These are phyloP conservation scores for Chionoecetes opilio DNA, from an alignment of 1,140 invertebrate species.

Conservation along the genomic window DNA sequence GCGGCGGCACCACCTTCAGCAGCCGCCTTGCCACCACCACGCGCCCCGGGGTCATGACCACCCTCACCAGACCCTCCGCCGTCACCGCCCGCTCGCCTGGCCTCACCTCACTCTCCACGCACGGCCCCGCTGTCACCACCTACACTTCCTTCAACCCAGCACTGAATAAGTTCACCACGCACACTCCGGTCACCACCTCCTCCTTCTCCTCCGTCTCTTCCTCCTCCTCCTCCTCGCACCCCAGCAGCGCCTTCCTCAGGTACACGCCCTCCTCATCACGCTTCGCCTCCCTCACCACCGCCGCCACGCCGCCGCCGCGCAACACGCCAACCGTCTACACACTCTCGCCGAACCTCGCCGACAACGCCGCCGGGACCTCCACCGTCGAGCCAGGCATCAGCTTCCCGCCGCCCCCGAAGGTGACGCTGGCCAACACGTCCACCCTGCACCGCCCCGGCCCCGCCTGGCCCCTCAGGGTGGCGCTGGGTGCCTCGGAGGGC, in stretches of 20 bases:
- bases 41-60: constrained; percentile 51
- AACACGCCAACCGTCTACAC: constrained; percentile 52
- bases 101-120: constrained; percentile 36
- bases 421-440: constrained; percentile 54
- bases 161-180: constrained; percentile 65
- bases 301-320: not conserved
- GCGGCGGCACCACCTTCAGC: constrained; percentile 39
- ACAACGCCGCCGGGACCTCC: not conserved
- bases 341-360: constrained; percentile 6
- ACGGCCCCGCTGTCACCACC: constrained; percentile 65
- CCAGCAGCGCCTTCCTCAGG: constrained; percentile 31
- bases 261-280: not conserved
- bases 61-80: constrained; percentile 3
- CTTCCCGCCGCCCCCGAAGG: constrained; percentile 62
- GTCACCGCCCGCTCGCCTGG: constrained; percentile 44
- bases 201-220: constrained; percentile 14
- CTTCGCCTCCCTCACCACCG: constrained; percentile 37
- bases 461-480: constrained; percentile 68
- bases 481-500: constrained; percentile 63
- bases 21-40: constrained; percentile 24
- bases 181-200: constrained; percentile 57
- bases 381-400: not conserved
- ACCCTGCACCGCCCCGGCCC: constrained; percentile 64
- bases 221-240: not conserved
- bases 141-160: constrained; percentile 66